Base-by-base conservation (phyloP, 2,888 invertebrate species). In the Opisthograptis luteolata region DNA sequence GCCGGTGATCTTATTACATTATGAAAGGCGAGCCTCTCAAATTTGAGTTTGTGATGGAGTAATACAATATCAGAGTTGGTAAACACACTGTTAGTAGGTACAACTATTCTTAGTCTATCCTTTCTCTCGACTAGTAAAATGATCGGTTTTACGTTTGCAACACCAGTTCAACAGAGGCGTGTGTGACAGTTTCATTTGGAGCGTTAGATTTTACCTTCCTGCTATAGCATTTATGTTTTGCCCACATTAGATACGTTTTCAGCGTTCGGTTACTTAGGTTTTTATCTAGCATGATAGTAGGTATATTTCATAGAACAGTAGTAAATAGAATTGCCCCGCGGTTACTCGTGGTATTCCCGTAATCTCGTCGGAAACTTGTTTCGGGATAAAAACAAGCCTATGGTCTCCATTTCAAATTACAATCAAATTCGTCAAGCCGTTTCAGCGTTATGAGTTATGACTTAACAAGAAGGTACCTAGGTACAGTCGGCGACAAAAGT, bases 91-190 rank as follows among this genome's bases (percentile, higher is more conserved):
- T 50, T 57, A 63, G 60, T 63, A 63, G 60, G n/a, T n/a, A n/a
- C n/a, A n/a, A n/a, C n/a, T n/a, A n/a, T n/a, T n/a, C 36, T 14
- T 30, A 13, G 40, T 34, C 55, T 49, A 66, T 70, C 73, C 70
- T 70, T 75, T 74, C 73, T 68, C 69, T 70, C 50, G 55, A 49
- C 50, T 53, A 54, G 70, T 72, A 73, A 69, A 70, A 66, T 73
- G 68, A 73, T 70, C 64, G 64, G 56, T 41, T 63, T 35, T 35
- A 24, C 25, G 67, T 56, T 76, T 75, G 67, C 73, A 64, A 73
- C 64, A 72, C 13, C 17, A 22, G 45, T 45, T 47, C 24, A 22
- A 22, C 14, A 1, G 1, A 22, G 49, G 46, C 47, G 58, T 59
- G 60, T 64, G 56, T 57, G 62, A 62, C 64, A 62, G 64, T 60